Conservation (phyloP, 1,140 invertebrate genomes). For the Hestina assimilis region DNA sequence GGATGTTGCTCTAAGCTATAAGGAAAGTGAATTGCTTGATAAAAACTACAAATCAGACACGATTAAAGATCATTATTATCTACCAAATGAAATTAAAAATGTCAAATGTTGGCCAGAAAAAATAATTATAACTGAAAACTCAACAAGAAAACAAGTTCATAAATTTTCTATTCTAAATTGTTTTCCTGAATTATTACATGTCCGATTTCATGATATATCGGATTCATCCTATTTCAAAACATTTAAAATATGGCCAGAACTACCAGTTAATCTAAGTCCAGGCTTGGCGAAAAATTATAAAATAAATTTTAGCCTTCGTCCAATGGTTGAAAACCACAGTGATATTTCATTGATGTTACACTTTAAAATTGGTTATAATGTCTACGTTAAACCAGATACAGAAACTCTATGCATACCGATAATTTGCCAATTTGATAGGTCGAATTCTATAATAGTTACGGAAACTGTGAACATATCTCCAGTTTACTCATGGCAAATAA, state of each 20-base stretch:
- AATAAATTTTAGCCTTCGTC: constrained; percentile 28
- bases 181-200: constrained; percentile 30
- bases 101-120: constrained; percentile 38
- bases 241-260: constrained; percentile 37
- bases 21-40: constrained; percentile 4
- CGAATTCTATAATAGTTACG: constrained; percentile 31
- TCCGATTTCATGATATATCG: constrained; percentile 43
- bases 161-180: constrained; percentile 50
- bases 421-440: constrained; percentile 22
- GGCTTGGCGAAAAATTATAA: constrained; percentile 46
- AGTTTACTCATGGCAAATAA: constrained; percentile 54
- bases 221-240: constrained; percentile 37
- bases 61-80: constrained; percentile 5
- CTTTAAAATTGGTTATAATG: constrained; percentile 50
- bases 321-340: constrained; percentile 1
- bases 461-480: constrained; percentile 45
- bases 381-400: constrained; percentile 21
- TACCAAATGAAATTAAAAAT: constrained; percentile 24
- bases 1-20: constrained; percentile 25
- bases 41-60: not conserved
- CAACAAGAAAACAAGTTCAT: constrained; percentile 36
- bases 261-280: constrained; percentile 43
- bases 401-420: constrained; percentile 45
- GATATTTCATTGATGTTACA: constrained; percentile 33
- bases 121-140: constrained; percentile 35